Conservation (phyloP, 2,888 invertebrate genomes). For the Serripes groenlandicus region DNA sequence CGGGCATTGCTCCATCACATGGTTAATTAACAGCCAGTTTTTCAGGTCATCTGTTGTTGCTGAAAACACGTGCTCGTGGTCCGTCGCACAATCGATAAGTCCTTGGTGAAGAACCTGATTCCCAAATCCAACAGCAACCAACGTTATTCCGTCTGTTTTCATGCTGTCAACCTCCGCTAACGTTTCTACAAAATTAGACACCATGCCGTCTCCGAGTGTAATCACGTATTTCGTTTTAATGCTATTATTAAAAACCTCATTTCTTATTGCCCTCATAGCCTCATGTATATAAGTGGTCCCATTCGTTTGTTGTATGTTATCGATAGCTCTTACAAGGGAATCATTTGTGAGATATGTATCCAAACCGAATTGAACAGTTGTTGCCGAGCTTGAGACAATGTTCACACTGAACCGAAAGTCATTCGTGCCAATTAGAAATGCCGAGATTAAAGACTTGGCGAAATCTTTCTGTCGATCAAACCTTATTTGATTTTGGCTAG, state of each 20-base stretch:
- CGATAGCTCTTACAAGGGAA: not conserved
- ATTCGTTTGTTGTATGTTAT: not conserved
- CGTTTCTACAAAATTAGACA: not conserved
- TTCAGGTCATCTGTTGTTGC: not conserved
- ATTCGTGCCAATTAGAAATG: not conserved
- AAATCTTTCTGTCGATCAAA: not conserved
- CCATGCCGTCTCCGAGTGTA: not conserved
- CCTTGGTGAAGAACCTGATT: not conserved
- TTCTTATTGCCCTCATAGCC: not conserved
- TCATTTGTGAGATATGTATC: not conserved
- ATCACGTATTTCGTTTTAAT: not conserved
- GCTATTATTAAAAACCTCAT: not conserved
- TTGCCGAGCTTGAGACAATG: not conserved
- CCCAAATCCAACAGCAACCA: not conserved
- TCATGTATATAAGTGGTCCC: not conserved
- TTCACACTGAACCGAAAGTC: not conserved
- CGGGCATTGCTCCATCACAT: constrained; percentile 1
- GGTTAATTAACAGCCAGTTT: not conserved
- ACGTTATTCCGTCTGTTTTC: not conserved
- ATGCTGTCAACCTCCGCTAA: not conserved
- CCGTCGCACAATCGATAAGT: not conserved
- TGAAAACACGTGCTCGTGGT: not conserved
- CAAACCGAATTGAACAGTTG: not conserved
- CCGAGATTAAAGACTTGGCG: not conserved
- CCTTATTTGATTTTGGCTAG: not conserved